Percentiles rank a stretch among this genome's conserved stretches.
phyloP scores from a whole-genome alignment of 2,888 invertebrate species.

The Bellardia pandia region DNA sequence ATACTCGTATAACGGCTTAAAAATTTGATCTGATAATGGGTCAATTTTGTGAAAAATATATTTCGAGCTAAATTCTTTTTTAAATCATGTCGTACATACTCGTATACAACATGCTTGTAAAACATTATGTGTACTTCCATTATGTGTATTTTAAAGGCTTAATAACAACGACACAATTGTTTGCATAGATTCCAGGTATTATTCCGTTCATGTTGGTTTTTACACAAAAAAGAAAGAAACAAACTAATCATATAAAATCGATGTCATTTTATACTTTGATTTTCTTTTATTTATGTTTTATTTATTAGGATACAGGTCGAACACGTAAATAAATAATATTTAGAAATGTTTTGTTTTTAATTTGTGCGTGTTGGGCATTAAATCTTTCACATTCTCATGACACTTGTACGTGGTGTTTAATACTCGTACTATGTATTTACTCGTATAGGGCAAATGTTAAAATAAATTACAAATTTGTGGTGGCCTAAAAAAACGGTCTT shows the following conservation, averaged over 20 bases:
- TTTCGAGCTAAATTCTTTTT: too few relatives aligned
- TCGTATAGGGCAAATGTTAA: neutral
- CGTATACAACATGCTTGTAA: too few relatives aligned
- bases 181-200: slow-evolving; percentile 24
- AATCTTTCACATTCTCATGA: slow-evolving; percentile 40
- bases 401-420: slow-evolving; percentile 28
- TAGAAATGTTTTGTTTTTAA: slow-evolving; percentile 39
- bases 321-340: slow-evolving; percentile 62
- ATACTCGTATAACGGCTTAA: too few relatives aligned
- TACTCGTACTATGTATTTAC: neutral
- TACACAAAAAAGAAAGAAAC: neutral
- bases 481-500: neutral
- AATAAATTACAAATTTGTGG: slow-evolving; percentile 2
- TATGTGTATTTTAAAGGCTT: slow-evolving; percentile 1
- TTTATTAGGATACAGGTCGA: slow-evolving; percentile 30
- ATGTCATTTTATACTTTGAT: slow-evolving; percentile 26
- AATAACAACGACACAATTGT: slow-evolving; percentile 38
- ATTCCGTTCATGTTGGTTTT: neutral
- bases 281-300: slow-evolving; percentile 20
- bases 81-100: too few relatives aligned
- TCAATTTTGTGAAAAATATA: too few relatives aligned
- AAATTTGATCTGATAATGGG: too few relatives aligned
- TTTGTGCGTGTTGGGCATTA: slow-evolving; percentile 38
- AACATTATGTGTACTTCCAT: too few relatives aligned
- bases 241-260: slow-evolving; percentile 18